Percentiles rank a stretch among this genome's conserved stretches.
Conservation (phyloP, 2,888 invertebrate species). For the Trichogramma dendrolimi region DNA sequence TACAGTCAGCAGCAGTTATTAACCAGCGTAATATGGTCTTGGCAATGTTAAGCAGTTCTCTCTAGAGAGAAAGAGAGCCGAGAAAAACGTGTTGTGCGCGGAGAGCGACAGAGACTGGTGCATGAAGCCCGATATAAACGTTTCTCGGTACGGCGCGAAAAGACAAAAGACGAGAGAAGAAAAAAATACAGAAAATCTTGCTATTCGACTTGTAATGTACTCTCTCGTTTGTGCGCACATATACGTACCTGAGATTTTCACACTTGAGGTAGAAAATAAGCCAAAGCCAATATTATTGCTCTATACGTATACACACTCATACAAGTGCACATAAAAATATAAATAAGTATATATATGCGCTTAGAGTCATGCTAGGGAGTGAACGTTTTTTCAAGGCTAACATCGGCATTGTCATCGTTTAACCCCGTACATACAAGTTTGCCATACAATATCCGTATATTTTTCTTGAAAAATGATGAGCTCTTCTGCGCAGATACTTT, state of each 20-base stretch:
- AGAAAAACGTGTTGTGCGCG: not conserved
- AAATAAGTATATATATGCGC: conserved; percentile 16
- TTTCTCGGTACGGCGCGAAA: conserved; percentile 16
- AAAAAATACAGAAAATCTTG: conserved; percentile 12
- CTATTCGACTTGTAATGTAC: conserved; percentile 16
- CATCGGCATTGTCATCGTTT: conserved; percentile 19
- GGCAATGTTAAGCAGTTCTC: not conserved
- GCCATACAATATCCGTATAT: not conserved
- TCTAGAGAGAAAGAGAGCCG: not conserved
- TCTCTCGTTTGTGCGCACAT: not conserved
- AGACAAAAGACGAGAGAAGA: conserved; percentile 9
- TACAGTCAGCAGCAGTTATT: too few species aligned
- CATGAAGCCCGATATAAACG: conserved; percentile 7
- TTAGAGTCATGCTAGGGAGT: not conserved
- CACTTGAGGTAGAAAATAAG: too few species aligned
- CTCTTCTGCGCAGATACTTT: too few species aligned
- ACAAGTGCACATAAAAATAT: conserved; percentile 4
- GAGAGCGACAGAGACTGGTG: conserved; percentile 1
- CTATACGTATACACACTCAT: not conserved
- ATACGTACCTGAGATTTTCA: not conserved
- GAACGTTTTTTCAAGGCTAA: conserved; percentile 23
- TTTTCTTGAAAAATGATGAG: too few species aligned
- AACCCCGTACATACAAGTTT: not conserved
- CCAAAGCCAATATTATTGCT: too few species aligned
- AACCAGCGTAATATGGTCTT: not conserved